Evolutionary conservation across 2,888 invertebrate species (phyloP).

Genomic region (Thumatha senex): DNA sequence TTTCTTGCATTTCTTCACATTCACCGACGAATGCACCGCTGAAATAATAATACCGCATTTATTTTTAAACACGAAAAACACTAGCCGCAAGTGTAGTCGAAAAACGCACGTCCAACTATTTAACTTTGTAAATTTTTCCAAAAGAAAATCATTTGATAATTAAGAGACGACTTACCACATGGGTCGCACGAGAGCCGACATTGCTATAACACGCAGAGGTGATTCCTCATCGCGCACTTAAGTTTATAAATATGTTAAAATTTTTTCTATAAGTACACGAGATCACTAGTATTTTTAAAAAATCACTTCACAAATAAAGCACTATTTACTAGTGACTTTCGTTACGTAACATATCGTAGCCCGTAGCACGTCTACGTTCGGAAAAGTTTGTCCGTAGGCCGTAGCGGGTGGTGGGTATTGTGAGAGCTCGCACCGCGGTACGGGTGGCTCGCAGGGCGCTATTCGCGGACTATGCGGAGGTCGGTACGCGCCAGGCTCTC

Average conservation of each 20-base stretch:
- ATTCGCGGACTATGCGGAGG: conserved; percentile 72
- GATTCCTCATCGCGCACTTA: conserved; percentile 75
- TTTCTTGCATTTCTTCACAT: conserved; percentile 63
- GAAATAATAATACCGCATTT: conserved; percentile 65
- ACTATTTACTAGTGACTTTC: conserved; percentile 43
- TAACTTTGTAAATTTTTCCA: conserved; percentile 23
- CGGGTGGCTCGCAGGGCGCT: conserved; percentile 77
- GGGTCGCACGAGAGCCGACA: conserved; percentile 83
- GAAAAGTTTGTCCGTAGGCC: conserved; percentile 73
- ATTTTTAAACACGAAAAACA: conserved; percentile 40
- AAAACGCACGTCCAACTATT: conserved; percentile 48
- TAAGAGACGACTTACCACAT: conserved; percentile 75
- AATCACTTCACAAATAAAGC: conserved; percentile 63
- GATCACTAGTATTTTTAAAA: conserved; percentile 46
- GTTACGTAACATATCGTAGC: conserved; percentile 41
- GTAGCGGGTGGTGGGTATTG: conserved; percentile 51
- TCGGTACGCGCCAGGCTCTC: conserved; percentile 45
- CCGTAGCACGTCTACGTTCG: conserved; percentile 54
- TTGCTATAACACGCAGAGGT: conserved; percentile 75
- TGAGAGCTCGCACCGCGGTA: conserved; percentile 53
- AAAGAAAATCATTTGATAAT: conserved; percentile 29
- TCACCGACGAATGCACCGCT: conserved; percentile 67
- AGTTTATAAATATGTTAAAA: conserved; percentile 48
- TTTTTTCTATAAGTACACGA: conserved; percentile 46
- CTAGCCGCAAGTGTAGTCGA: conserved; percentile 35